Percentiles rank a stretch among this genome's conserved stretches.
These are phyloP conservation scores for Dendronephthya gigantea DNA, from an alignment of 64 coral and sea anemone genomes.

Conservation along the genomic window DNA sequence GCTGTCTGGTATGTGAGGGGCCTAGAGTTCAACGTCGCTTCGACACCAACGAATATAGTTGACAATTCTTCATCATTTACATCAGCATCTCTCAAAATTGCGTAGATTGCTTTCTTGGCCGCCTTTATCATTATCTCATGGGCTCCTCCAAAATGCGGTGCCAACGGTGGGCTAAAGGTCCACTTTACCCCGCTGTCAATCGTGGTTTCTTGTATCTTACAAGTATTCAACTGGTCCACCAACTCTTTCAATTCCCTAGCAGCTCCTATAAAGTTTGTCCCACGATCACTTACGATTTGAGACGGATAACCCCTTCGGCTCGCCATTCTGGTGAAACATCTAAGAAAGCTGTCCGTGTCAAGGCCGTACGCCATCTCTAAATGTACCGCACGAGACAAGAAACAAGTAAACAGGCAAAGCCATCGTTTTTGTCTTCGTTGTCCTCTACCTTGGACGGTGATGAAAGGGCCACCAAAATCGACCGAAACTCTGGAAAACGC, in stretches of 20 bases:
- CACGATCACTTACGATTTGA: neutral
- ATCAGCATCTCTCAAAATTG: no score
- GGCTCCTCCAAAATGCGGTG: neutral
- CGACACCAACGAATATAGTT: no score
- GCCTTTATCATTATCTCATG: slow-evolving; percentile 3
- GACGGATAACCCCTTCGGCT: no score
- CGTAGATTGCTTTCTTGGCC: neutral
- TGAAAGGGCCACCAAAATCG: neutral
- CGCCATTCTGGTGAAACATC: neutral
- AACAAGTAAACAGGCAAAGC: neutral
- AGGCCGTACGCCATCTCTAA: neutral
- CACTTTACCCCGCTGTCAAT: neutral
- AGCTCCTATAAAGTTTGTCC: neutral
- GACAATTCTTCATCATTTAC: no score
- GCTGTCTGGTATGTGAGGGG: no score
- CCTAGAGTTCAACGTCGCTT: no score
- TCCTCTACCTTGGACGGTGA: neutral
- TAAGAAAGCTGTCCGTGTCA: neutral
- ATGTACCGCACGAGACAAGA: neutral
- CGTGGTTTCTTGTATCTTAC: neutral
- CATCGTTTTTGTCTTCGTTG: neutral
- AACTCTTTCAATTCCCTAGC: neutral
- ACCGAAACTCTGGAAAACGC: slow-evolving; percentile 14
- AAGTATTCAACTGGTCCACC: neutral
- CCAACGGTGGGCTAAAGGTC: neutral